Base-by-base conservation (phyloP, 2,888 invertebrate species). In the Heliothis peltigera region DNA sequence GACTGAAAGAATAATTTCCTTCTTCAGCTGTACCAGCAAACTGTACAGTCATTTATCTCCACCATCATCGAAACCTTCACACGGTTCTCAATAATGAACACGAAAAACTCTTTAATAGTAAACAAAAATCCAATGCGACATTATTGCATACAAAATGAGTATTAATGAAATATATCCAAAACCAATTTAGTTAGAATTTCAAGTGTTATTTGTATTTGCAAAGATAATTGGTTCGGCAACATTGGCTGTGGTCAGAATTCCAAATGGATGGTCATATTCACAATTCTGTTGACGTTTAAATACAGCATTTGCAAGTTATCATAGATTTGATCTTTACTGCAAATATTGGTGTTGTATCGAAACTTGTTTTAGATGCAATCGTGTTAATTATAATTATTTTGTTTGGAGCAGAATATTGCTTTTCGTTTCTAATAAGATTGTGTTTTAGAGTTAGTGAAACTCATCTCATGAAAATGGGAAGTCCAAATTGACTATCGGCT, bases 241-340 rank as follows among this genome's bases (percentile, higher is more conserved):
- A 60, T 35, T 47, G 53, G 18, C 7, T 57, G 72, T 15, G 72
- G 76, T 71, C 5, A 44, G 72, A 22, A 76, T 76, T 54, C 47
- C 60, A 8, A 76, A 60, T 52, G 53, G 47, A 71, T 25, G 53
- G 42, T 7, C 43, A 32, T 42, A 56, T 53, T 43, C 58, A 71
- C 42, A 59, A 56, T 55, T 46, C 12, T 64, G 64, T 58, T 51
- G 44, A 52, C 42, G 6, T 22, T 21, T 64, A 39, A 75, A 63
- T 39, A 35, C 18, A 44, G 44, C n/a, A 47, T 56, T 69, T 39
- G 22, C 3, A 48, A 75, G 75, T 51, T 57, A 71, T 70, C 56
- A 54, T 55, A 75, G 49, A 75, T 56, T 75, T 51, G 49, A 71
- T 70, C 70, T 70, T 54, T 51, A 75, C 47, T 71, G 62, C 70